These are phyloP conservation scores for Cetoscarus ocellatus DNA, from an alignment of 2,797 vertebrate species.

Conservation along the genomic window DNA sequence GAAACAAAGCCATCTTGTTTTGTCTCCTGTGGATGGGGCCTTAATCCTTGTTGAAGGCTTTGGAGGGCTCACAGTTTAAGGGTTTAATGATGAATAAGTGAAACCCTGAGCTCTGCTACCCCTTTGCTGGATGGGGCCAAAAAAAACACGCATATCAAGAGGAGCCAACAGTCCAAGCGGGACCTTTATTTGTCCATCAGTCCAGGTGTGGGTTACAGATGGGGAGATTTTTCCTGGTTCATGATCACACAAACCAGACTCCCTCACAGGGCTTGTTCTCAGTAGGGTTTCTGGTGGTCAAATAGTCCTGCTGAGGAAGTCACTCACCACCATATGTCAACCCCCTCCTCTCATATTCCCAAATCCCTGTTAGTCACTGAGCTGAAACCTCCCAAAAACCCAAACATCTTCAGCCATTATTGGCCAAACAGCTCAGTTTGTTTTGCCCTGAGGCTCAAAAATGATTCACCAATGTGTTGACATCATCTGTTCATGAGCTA, in stretches of 20 bases:
- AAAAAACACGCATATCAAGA: slow-evolving; percentile 7
- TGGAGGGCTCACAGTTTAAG: slow-evolving; percentile 32
- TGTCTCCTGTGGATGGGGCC: not conserved
- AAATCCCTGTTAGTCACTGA: slow-evolving; percentile 22
- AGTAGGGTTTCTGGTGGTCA: slow-evolving; percentile 58
- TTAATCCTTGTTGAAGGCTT: slow-evolving; percentile 19
- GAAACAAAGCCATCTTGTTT: too few species aligned
- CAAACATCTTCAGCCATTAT: not conserved
- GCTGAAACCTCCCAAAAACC: not conserved
- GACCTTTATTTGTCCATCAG: slow-evolving; percentile 68
- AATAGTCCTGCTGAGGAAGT: slow-evolving; percentile 70
- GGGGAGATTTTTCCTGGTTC: slow-evolving; percentile 59
- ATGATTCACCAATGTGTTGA: slow-evolving; percentile 25
- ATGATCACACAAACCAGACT: slow-evolving; percentile 51
- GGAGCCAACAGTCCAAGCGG: slow-evolving; percentile 13
- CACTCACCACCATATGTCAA: slow-evolving; percentile 74
- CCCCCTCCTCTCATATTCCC: not conserved
- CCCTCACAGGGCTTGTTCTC: slow-evolving; percentile 46
- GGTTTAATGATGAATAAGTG: slow-evolving; percentile 14
- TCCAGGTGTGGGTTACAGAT: slow-evolving; percentile 63
- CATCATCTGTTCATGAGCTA: slow-evolving; percentile 31
- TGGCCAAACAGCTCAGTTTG: not conserved
- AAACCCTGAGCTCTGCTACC: slow-evolving; percentile 21
- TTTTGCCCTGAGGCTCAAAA: not conserved
- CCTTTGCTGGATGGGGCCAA: slow-evolving; percentile 29